phyloP scores from a whole-genome alignment of 2,113 vertebrate genomes.

The Chaetodon auriga region DNA sequence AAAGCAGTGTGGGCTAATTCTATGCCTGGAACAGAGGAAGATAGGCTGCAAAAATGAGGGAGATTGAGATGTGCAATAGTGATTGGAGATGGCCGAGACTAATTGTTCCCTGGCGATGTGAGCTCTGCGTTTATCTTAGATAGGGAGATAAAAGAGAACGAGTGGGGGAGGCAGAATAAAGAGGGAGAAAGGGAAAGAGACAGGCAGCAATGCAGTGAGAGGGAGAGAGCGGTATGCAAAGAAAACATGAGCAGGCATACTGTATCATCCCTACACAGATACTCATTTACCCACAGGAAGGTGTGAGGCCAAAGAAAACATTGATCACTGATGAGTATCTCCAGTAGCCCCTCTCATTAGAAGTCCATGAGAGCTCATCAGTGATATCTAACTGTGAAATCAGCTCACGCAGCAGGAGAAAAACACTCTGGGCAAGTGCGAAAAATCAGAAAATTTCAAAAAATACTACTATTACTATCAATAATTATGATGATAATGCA shows the following conservation, averaged over 20 bases:
- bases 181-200: neutral
- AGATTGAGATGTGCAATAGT: constrained; percentile 59
- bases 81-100: constrained; percentile 72
- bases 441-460: neutral
- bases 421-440: neutral
- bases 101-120: constrained; percentile 89
- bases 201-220: neutral
- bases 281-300: constrained; percentile 29
- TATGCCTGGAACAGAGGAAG: constrained; percentile 38
- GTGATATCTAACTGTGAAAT: constrained; percentile 58
- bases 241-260: constrained; percentile 8
- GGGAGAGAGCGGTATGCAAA: constrained; percentile 3
- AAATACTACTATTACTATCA: neutral
- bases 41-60: constrained; percentile 63
- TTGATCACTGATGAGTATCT: constrained; percentile 72
- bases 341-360: constrained; percentile 55
- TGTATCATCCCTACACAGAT: constrained; percentile 26
- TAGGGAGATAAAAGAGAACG: constrained; percentile 64
- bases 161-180: neutral
- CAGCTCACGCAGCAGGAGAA: constrained; percentile 18
- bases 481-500: neutral
- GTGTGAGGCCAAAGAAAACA: constrained; percentile 59
- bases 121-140: constrained; percentile 86
- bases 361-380: constrained; percentile 58
- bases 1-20: constrained; percentile 62